Base-by-base conservation (phyloP, 1,140 invertebrate genomes). In the Lethrus apterus region DNA sequence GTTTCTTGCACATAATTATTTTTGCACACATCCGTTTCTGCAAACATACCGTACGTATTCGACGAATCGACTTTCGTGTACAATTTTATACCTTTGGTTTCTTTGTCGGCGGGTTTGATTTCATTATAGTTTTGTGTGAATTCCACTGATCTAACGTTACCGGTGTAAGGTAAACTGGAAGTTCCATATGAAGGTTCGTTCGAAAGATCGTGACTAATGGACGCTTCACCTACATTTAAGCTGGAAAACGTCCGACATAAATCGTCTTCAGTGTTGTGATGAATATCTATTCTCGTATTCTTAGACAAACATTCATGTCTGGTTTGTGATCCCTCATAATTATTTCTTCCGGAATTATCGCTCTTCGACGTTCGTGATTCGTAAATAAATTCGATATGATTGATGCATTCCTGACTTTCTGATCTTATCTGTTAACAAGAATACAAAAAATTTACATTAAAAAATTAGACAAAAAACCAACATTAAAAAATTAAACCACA, bases 211-310 rank as follows among this genome's bases (percentile, higher is more conserved):
- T 26, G 23, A 59, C 58, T 64, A 1, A 58, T 60, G 2, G 59
- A 62, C n/a, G 59, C 51, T 46, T 64, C 57, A 31, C 49, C 55
- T 4, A 60, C 30, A 35, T 50, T 62, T 2, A 65, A 45, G 44
- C 51, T 64, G 10, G 52, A 35, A 52, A 63, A 65, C 19, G 52
- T 44, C 10, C 44, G 52, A 19, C 23, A 51, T 18, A 56, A 42
- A 18, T 52, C 36, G 4, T 42, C 40, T 8, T 42, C 20, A 7
- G 17, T 14, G 15, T 26, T 26, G 5, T 26, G 5, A 7, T 26
- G n/a, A 14, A 34, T 20, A 38, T 9, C 20, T 23, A 21, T 21
- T 38, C 35, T 21, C 7, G 20, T 21, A 2, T 11, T 23, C 13
- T 17, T n/a, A 8, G 20, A 38, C 13, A 38, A 10, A 10, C 18